Evolutionary conservation across 2,797 vertebrate genomes (phyloP).

Genomic region (Rhinella marina): DNA sequence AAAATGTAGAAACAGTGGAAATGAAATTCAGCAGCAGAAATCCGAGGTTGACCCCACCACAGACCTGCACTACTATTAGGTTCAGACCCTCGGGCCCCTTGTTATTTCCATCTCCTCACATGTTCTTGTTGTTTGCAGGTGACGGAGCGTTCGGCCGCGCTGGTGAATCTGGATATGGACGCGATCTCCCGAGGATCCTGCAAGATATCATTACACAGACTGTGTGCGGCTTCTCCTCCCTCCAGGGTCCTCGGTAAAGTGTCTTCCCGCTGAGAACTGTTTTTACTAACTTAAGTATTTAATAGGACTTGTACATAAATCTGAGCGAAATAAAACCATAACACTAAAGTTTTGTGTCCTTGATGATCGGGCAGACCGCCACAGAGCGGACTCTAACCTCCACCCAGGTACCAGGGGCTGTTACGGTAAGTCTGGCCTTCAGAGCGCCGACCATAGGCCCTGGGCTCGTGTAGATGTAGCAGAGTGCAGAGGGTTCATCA

Average conservation of each 20-base stretch:
- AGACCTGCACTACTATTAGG: not conserved
- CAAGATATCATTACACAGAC: not conserved
- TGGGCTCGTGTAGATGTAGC: not conserved
- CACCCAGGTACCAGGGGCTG: not conserved
- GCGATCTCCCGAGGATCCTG: not conserved
- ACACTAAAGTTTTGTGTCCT: not conserved
- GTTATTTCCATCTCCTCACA: no score
- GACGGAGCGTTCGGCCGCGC: not conserved
- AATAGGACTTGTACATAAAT: constrained; percentile 1
- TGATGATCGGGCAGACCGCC: not conserved
- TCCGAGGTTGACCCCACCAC: no score
- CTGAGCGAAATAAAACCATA: constrained; percentile 5
- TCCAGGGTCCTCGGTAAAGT: not conserved
- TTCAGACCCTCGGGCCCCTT: no score
- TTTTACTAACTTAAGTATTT: not conserved
- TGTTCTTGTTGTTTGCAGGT: not conserved
- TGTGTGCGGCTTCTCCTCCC: not conserved
- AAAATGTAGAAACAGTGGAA: no score
- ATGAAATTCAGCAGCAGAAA: no score
- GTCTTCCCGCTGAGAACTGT: constrained; percentile 13
- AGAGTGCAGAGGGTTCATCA: not conserved
- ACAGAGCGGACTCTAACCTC: not conserved
- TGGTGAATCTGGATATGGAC: not conserved
- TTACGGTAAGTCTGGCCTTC: not conserved
- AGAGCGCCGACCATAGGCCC: not conserved